Evolutionary conservation across 2,888 invertebrate species (phyloP).

Genomic region (Leucophora obtusa): DNA sequence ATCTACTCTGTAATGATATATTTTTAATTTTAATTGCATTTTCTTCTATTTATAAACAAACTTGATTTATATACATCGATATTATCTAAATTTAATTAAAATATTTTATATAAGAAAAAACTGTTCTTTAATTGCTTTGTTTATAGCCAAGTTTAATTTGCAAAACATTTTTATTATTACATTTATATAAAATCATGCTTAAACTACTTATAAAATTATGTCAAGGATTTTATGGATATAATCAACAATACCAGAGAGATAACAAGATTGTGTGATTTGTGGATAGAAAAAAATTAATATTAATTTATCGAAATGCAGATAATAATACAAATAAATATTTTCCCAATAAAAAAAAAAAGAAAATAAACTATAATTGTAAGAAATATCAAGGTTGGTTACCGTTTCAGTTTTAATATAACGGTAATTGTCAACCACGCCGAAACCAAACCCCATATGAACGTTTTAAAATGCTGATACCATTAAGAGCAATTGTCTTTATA

Average conservation of each 20-base stretch:
- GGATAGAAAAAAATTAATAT: not conserved
- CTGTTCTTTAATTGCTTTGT: not conserved
- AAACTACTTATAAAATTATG: conserved; percentile 35
- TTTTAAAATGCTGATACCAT: too few relatives aligned
- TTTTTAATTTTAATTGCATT: too few relatives aligned
- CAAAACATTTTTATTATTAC: not conserved
- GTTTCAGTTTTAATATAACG: too few relatives aligned
- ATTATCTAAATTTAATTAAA: not conserved
- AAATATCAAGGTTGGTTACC: too few relatives aligned
- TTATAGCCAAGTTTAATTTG: conserved; percentile 26
- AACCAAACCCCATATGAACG: too few relatives aligned
- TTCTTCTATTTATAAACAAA: too few relatives aligned
- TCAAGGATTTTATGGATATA: conserved; percentile 40
- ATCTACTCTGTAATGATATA: too few relatives aligned
- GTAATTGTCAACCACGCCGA: too few relatives aligned
- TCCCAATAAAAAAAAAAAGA: too few relatives aligned
- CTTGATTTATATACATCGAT: not conserved
- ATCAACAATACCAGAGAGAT: conserved; percentile 26
- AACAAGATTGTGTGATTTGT: conserved; percentile 14
- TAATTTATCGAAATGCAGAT: not conserved
- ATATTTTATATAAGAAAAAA: not conserved
- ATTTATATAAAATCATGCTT: conserved; percentile 11
- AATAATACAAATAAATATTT: too few relatives aligned
- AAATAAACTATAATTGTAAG: too few relatives aligned
- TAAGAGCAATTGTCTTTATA: too few relatives aligned